Base-by-base conservation (phyloP, 2,888 invertebrate genomes). In the Meandrusa payeni region DNA sequence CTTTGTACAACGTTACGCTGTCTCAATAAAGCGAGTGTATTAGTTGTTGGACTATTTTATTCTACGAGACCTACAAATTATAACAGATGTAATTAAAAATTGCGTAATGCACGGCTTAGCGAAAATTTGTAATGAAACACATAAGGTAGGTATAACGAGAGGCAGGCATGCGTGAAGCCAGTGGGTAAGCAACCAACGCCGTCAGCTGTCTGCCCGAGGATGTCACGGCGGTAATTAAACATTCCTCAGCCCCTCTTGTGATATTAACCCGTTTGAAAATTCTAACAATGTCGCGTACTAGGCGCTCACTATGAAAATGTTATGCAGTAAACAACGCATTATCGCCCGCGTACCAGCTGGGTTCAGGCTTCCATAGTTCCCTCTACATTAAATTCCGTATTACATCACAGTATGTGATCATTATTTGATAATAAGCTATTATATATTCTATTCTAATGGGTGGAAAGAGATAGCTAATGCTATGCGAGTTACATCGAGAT, bases 231-330 rank as follows among this genome's bases (percentile, higher is more conserved):
- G 73, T 82, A 77, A 83, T 81, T 77, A 80, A 75, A 80, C 78
- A 81, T 80, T 80, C 79, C 78, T 53, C 62, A 56, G 51, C 61
- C 62, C 52, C 69, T 72, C 67, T 64, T 73, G 67, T 73, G 67
- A 76, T 77, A 76, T 76, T 74, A 77, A 76, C 75, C 69, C 69
- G 72, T 75, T 72, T 69, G 76, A 79, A 82, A 79, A 80, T 78
- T 73, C 74, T 64, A 79, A 79, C 76, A 75, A 80, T 79, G 78
- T 73, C 68, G 68, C 67, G 57, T 59, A 61, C 62, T 68, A 69
- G 64, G 55, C 57, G 61, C 62, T 64, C 63, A 61, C 67, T 69
- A 68, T 69, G 70, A 69, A 68, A 73, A 71, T 59, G 58, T 58
- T 51, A 55, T 53, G 53, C 50, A 51, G 46, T 54, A 54, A 52